Base-by-base conservation (phyloP, 2,113 vertebrate species). In the Panthera leo region DNA sequence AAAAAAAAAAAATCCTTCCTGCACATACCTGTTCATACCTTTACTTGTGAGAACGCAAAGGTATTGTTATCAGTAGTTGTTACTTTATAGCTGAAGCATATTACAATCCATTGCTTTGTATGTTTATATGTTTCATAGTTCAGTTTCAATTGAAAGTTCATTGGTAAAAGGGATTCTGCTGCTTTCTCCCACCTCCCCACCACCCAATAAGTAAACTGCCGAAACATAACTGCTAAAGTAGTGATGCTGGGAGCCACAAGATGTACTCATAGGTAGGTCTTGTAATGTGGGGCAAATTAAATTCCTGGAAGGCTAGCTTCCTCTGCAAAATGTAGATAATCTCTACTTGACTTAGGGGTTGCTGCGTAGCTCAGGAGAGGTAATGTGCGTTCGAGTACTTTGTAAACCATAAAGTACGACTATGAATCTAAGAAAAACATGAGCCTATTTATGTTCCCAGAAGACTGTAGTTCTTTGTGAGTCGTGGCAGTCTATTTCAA, bases 141-240 rank as follows among this genome's bases (percentile, higher is more conserved):
- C 10, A 73, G 67, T 23, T 94, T 95, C 39, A 94, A 7, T 71
- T 91, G 76, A 53, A 58, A 85, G 58, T 93, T 94, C 31, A 39
- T 96, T 96, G 94, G 61, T 97, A 58, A 95, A 90, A 94, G n/a
- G 45, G 25, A n/a, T 86, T 93, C 53, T 96, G 15, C 25, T 94
- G 5, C 53, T 73, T 63, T 63, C 48, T 21, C 5, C 27, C 31
- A 82, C 13, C 48, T 67, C 14, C 6, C 34, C 16, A 65, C 71
- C 29, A 61, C 23, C 61, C 85, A 82, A 70, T 93, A 85, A 27
- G 58, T 80, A 75, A 87, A 91, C 65, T 85, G 31, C 80, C 68
- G 48, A 93, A 80, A 70, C 27, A 2, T 95, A 91, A n/a, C 55
- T 97, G 65, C 53, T 89, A 61, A 90, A 48, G 51, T 89, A 75